Conservation (phyloP, 2,888 invertebrate genomes). For the Tanaodytes sp. region DNA sequence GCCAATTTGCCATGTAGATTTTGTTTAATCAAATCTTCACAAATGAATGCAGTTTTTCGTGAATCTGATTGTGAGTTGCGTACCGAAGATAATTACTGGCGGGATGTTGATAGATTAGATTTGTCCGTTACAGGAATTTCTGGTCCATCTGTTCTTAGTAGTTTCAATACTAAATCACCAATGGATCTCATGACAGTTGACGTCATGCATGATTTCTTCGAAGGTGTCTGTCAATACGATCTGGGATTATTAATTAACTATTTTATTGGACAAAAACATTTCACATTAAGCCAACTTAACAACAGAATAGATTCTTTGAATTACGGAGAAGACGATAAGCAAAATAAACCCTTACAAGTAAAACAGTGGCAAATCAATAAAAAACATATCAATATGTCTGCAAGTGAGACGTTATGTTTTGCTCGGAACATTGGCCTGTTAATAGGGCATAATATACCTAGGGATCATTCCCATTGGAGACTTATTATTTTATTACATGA, state of each 20-base stretch:
- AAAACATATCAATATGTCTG: neutral
- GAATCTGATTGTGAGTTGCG: constrained; percentile 26
- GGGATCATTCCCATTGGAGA: neutral
- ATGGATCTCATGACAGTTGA: constrained; percentile 28
- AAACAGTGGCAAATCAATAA: neutral
- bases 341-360: neutral
- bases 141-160: constrained; percentile 8
- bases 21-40: constrained; percentile 18
- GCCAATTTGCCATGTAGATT: constrained; percentile 15
- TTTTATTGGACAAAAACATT: neutral
- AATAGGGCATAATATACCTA: neutral
- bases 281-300: neutral
- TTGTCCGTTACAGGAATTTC: constrained; percentile 25
- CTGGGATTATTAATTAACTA: constrained; percentile 22
- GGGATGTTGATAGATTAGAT: constrained; percentile 8
- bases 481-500: neutral
- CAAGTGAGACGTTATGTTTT: neutral
- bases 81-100: constrained; percentile 24
- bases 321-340: neutral
- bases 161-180: constrained; percentile 5
- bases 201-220: neutral
- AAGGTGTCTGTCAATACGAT: constrained; percentile 25
- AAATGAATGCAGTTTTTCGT: constrained; percentile 3
- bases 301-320: neutral
- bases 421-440: neutral